A percentile compares a stretch with the other conserved stretches of the same genome.
phyloP scores from a whole-genome alignment of 1,140 invertebrate species.

The Pseudomyrmex concolor region DNA sequence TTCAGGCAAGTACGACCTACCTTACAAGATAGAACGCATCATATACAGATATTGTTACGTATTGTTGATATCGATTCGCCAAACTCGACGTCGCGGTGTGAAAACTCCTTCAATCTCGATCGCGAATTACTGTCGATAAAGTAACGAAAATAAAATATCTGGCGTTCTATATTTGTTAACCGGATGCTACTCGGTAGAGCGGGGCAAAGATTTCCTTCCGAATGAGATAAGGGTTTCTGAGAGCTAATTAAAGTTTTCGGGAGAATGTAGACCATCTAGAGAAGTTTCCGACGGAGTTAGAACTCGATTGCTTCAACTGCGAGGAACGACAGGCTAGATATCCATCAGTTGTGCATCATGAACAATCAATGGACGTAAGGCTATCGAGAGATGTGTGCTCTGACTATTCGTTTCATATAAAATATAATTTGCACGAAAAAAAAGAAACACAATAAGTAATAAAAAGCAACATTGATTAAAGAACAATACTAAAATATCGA shows the following conservation, averaged over 20 bases:
- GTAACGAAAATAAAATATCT: conserved; percentile 44
- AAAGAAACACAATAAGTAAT: too few species aligned
- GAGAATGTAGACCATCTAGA: conserved; percentile 51
- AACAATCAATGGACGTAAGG: not conserved
- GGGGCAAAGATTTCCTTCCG: conserved; percentile 56
- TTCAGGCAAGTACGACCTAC: conserved; percentile 18
- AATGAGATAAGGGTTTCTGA: conserved; percentile 59
- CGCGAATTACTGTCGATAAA: conserved; percentile 6
- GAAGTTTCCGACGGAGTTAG: conserved; percentile 49
- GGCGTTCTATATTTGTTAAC: conserved; percentile 50
- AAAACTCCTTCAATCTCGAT: conserved; percentile 46
- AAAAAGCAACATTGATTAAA: not conserved
- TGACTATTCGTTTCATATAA: too few species aligned
- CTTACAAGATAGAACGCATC: not conserved
- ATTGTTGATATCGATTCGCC: conserved; percentile 50
- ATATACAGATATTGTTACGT: conserved; percentile 33
- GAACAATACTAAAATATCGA: not conserved
- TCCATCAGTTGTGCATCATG: conserved; percentile 20
- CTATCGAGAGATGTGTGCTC: not conserved
- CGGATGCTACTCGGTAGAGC: conserved; percentile 23
- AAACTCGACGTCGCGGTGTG: not conserved
- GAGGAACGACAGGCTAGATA: conserved; percentile 44
- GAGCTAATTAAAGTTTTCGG: conserved; percentile 69
- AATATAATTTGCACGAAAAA: not conserved
- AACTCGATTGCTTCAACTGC: conserved; percentile 49